Base-by-base conservation (phyloP, 2,888 invertebrate genomes). In the Caprella mutica region DNA sequence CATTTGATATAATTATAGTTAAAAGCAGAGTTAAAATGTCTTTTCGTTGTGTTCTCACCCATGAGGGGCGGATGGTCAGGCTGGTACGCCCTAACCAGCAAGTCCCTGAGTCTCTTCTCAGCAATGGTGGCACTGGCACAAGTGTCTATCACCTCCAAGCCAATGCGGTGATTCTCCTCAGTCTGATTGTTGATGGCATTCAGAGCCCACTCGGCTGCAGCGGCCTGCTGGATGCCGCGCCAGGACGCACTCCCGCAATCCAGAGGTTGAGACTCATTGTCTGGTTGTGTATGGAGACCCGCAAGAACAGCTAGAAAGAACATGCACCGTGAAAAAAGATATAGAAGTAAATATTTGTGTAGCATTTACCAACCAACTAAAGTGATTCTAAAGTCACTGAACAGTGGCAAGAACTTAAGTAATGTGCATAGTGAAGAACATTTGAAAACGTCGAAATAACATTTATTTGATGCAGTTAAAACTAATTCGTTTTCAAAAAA, bases 141-240 rank as follows among this genome's bases (percentile, higher is more conserved):
- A 2, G 48, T 48, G 48, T 48, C 48, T 30, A 48, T 27, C 30
- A 48, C 30, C n/a, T 17, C 24, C 30, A 48, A 14, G 8, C 48
- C 63, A 21, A 63, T 59, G 2, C 52, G 46, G 29, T 59, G 59
- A 24, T 63, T 52, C 19, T 57, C 51, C 19, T 57, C 40, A 2
- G 58, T 55, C 33, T 64, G 64, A 35, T 58, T 58, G 40, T 64
- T 64, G 53, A 60, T 58, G 33, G 64, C 59, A 17, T 39, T 39
- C 8, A 64, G 53, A 5, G 64, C 64, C 64, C 64, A 64, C 51
- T 58, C 58, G 1, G 58, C 60, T 1, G 64, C 64, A 4, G 53
- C 54, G 35, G 59, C 60, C 33, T 58, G 55, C 39, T 64, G 59
- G 19, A 64, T 51, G 3, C 57, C 55, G 12, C 58, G 48, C 12